A percentile compares a stretch with the other conserved stretches of the same genome.
Conservation (phyloP, 2,888 invertebrate genomes). For the Meliscaeva auricollis region DNA sequence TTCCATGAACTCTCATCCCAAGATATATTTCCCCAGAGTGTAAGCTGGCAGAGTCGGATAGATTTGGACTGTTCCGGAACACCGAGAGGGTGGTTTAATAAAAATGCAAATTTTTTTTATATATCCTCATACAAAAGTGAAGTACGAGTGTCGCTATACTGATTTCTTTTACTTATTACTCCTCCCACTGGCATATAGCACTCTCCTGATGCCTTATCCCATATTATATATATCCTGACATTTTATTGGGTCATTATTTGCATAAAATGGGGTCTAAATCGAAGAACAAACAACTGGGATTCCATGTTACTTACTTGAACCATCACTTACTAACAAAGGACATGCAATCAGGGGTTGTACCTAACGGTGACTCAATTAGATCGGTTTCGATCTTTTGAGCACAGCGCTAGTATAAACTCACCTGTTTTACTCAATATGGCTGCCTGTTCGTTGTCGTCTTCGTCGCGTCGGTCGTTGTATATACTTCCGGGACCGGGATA, state of each 20-base stretch:
- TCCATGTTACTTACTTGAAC: constrained; percentile 35
- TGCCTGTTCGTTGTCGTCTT: too few species aligned
- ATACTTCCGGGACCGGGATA: constrained; percentile 27
- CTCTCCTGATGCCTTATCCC: neutral
- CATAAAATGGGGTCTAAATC: constrained; percentile 55
- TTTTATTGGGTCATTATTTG: constrained; percentile 73
- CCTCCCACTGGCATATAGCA: neutral
- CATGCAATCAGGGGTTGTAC: constrained; percentile 36
- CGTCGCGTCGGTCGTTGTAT: too few species aligned
- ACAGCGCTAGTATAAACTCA: constrained; percentile 19
- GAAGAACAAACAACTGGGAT: constrained; percentile 42
- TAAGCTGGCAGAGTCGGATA: neutral
- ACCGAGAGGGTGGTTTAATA: constrained; percentile 58
- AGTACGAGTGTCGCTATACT: constrained; percentile 67
- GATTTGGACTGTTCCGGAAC: constrained; percentile 26
- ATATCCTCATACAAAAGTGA: constrained; percentile 41
- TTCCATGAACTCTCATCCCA: neutral
- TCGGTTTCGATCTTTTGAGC: constrained; percentile 62
- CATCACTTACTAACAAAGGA: constrained; percentile 37
- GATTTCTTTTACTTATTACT: constrained; percentile 2
- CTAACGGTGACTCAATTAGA: constrained; percentile 71
- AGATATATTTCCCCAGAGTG: neutral
- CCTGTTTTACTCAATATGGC: constrained; percentile 40
- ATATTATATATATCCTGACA: constrained; percentile 15
- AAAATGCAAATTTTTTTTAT: constrained; percentile 68